These are phyloP conservation scores for Coptodon rendalli DNA, from an alignment of 2,113 vertebrate genomes.

Conservation along the genomic window DNA sequence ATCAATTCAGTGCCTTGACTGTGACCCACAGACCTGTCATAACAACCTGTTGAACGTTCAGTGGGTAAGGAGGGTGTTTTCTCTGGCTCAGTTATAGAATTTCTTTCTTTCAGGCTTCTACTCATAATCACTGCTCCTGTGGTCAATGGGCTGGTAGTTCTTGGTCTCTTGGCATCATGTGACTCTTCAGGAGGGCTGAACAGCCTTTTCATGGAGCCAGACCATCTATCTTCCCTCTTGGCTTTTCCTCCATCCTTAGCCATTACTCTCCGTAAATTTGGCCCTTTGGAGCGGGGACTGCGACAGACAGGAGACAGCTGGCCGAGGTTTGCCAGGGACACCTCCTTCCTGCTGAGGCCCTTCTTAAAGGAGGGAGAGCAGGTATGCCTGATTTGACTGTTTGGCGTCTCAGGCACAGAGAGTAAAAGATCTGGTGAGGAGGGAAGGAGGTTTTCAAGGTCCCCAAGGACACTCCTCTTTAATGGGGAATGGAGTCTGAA, in stretches of 20 bases:
- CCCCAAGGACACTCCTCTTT: slow-evolving; percentile 26
- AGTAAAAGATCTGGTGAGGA: slow-evolving; percentile 41
- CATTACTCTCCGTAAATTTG: background rate
- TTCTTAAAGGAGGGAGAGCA: background rate
- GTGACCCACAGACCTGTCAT: background rate
- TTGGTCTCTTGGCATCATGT: slow-evolving; percentile 52
- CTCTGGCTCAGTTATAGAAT: background rate
- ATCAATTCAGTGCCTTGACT: background rate
- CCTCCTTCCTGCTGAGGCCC: background rate
- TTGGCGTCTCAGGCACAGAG: slow-evolving; percentile 70
- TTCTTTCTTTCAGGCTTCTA: background rate
- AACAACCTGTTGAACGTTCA: background rate
- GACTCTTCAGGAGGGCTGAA: slow-evolving; percentile 49
- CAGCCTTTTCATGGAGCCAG: slow-evolving; percentile 54
- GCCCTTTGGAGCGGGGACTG: slow-evolving; percentile 34
- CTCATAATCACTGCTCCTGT: background rate
- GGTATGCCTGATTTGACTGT: slow-evolving; percentile 45
- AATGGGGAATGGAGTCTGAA: background rate
- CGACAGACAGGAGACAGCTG: slow-evolving; percentile 52
- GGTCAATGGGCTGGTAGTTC: background rate
- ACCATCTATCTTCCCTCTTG: background rate
- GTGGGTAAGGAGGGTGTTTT: background rate
- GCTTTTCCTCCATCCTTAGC: background rate
- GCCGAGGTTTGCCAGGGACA: background rate
- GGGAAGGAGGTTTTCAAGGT: slow-evolving; percentile 46